Conservation (phyloP, 2,888 invertebrate species). For the Suillia variegata region DNA sequence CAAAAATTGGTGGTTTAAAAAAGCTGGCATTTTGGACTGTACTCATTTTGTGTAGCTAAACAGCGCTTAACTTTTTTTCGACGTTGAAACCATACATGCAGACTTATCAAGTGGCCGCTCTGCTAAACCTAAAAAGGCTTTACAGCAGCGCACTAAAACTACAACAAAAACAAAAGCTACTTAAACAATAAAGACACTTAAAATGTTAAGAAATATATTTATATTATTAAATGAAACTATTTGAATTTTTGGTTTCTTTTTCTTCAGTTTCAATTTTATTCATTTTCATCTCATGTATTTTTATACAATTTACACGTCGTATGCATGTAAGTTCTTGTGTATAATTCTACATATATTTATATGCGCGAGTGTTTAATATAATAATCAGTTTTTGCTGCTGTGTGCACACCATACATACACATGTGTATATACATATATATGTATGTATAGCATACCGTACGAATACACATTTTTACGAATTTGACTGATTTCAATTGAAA, state of each 20-base stretch:
- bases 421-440: neutral
- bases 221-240: neutral
- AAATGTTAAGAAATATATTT: too few relatives aligned
- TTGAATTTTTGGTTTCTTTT: constrained; percentile 1
- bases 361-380: neutral
- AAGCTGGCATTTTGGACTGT: too few relatives aligned
- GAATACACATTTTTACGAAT: neutral
- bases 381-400: neutral
- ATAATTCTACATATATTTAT: neutral
- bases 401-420: neutral
- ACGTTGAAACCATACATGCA: too few relatives aligned
- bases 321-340: neutral
- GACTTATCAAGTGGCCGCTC: too few relatives aligned
- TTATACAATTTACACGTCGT: neutral
- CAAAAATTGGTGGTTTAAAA: too few relatives aligned
- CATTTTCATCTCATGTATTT: neutral
- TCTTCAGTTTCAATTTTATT: neutral
- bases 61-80: too few relatives aligned
- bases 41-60: too few relatives aligned
- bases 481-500: neutral
- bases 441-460: too few relatives aligned
- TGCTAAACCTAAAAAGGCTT: too few relatives aligned
- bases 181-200: too few relatives aligned
- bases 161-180: too few relatives aligned
- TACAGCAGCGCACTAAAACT: too few relatives aligned